These are phyloP conservation scores for Sarcoramphus papa DNA, from an alignment of 2,797 vertebrate genomes.

Conservation along the genomic window DNA sequence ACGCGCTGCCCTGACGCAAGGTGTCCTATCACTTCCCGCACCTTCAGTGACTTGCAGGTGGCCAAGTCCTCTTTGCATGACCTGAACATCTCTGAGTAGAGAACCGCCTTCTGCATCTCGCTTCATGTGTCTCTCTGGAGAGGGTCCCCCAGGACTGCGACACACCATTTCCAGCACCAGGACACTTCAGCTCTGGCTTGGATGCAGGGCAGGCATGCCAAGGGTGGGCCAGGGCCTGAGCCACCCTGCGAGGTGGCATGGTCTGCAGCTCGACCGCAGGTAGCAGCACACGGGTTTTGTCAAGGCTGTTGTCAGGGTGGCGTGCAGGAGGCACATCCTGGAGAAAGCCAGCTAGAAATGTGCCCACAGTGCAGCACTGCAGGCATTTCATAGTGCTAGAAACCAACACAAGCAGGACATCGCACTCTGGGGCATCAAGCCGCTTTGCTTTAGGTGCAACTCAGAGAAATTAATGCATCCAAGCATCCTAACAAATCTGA, in stretches of 20 bases:
- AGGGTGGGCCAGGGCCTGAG: neutral
- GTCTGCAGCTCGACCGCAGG: fast-evolving
- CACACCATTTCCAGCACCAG: neutral
- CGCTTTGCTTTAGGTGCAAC: neutral
- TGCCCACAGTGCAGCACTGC: fast-evolving
- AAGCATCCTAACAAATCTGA: neutral
- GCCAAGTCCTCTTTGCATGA: neutral
- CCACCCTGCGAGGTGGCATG: fast-evolving
- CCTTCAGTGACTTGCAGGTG: neutral
- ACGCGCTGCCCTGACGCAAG: fast-evolving
- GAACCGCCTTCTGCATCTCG: neutral
- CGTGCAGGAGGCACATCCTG: neutral
- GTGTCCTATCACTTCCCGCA: neutral
- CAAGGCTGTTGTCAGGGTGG: too few species aligned
- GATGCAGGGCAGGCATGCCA: neutral
- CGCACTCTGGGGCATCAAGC: fast-evolving
- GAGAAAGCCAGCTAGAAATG: neutral
- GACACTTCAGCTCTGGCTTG: neutral
- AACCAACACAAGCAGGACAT: neutral
- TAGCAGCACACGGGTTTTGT: fast-evolving
- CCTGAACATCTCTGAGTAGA: neutral
- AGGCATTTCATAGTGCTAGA: neutral
- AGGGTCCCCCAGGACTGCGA: neutral
- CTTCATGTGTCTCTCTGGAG: neutral
- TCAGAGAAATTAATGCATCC: neutral